Evolutionary conservation across 2,797 vertebrate species (phyloP).

Genomic region (Taeniopygia guttata): DNA sequence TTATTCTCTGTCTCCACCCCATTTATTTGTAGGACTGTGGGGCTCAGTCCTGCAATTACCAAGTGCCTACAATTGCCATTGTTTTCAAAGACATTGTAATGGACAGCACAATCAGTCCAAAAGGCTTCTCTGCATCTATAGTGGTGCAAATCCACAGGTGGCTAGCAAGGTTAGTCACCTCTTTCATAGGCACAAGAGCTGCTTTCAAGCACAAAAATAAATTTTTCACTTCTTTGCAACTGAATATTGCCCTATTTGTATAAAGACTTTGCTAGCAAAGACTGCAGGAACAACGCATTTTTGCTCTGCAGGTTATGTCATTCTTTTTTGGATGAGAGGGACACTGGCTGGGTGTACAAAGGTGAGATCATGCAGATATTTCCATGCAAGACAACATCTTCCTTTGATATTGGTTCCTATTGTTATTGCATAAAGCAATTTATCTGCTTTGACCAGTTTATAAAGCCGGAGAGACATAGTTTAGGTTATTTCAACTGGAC

Average conservation of each 20-base stretch:
- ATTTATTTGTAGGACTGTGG: background rate
- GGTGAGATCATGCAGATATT: background rate
- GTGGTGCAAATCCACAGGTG: background rate
- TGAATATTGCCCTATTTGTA: background rate
- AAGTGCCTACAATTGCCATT: background rate
- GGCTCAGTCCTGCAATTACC: background rate
- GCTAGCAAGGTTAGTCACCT: background rate
- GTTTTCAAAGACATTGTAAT: background rate
- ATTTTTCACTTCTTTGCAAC: background rate
- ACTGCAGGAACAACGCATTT: background rate
- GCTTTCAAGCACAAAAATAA: background rate
- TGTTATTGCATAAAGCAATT: background rate
- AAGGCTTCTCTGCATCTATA: background rate
- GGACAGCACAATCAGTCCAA: background rate
- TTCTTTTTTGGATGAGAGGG: background rate
- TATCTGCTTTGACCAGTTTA: background rate
- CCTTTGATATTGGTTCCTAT: background rate
- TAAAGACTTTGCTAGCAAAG: background rate
- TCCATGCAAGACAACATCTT: background rate
- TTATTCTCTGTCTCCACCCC: background rate
- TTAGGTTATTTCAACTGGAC: background rate
- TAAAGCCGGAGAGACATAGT: background rate
- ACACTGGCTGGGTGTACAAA: background rate
- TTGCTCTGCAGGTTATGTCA: background rate
- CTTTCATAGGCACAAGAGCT: background rate